phyloP scores from a whole-genome alignment of 2,113 vertebrate species.

The Dicrurus megarhynchus region DNA sequence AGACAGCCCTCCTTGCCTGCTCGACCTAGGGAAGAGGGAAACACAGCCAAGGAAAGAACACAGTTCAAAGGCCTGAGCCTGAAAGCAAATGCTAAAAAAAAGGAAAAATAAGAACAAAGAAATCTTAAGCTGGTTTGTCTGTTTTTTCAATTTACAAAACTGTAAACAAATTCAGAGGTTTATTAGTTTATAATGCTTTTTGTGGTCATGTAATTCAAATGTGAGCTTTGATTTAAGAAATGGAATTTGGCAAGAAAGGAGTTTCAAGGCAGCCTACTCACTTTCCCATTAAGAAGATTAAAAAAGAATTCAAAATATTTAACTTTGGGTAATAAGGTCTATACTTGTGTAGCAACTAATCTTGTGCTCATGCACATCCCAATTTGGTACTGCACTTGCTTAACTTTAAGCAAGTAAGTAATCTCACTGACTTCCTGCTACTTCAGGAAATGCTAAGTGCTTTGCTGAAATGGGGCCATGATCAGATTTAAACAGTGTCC shows the following conservation, averaged over 20 bases:
- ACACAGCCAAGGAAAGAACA: not conserved
- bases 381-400: not conserved
- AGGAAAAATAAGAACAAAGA: slow-evolving; percentile 26
- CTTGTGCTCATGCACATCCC: slow-evolving; percentile 34
- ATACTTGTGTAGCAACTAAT: slow-evolving; percentile 17
- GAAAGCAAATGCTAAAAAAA: not conserved
- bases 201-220: slow-evolving; percentile 40
- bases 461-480: slow-evolving; percentile 30
- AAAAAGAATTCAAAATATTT: slow-evolving; percentile 62
- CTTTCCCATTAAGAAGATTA: slow-evolving; percentile 57
- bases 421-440: not conserved
- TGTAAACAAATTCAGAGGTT: slow-evolving; percentile 44
- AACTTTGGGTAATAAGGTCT: slow-evolving; percentile 25
- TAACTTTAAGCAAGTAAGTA: slow-evolving; percentile 2
- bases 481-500: slow-evolving; percentile 13
- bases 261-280: slow-evolving; percentile 38
- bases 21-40: not conserved
- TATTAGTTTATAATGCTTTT: slow-evolving; percentile 50
- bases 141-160: slow-evolving; percentile 3
- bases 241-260: slow-evolving; percentile 41
- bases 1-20: not conserved
- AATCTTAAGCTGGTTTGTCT: not conserved
- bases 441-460: not conserved
- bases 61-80: not conserved
- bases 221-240: slow-evolving; percentile 48